Evolutionary conservation across 2,797 vertebrate species (phyloP).

Genomic region (Philypnodon macrostomus): DNA sequence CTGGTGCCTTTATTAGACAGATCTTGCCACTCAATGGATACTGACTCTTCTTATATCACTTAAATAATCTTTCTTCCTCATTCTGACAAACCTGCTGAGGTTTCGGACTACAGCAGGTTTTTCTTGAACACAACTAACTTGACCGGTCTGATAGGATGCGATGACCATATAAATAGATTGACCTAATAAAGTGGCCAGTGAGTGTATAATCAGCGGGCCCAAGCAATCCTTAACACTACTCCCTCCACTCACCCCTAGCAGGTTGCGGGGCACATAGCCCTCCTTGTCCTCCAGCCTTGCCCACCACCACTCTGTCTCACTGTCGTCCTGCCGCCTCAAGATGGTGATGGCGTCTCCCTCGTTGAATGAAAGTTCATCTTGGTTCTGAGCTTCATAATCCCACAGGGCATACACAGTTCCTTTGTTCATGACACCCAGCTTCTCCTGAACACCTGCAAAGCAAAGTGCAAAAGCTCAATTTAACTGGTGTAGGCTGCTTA

Average conservation of each 20-base stretch:
- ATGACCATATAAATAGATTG: too few species aligned
- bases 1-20: too few species aligned
- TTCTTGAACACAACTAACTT: too few species aligned
- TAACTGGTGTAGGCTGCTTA: not conserved
- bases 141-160: too few species aligned
- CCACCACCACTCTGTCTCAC: constrained; percentile 98
- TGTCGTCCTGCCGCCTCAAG: constrained; percentile 88
- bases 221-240: not conserved
- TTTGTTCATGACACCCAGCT: constrained; percentile 97
- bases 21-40: too few species aligned
- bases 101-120: too few species aligned
- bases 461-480: not conserved
- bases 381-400: constrained; percentile 89
- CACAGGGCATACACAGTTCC: constrained; percentile 90
- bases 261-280: constrained; percentile 94
- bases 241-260: constrained; percentile 61
- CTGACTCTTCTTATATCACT: too few species aligned
- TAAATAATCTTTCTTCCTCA: too few species aligned
- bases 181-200: too few species aligned
- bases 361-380: constrained; percentile 88
- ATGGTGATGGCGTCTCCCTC: constrained; percentile 92
- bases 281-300: constrained; percentile 89
- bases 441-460: constrained; percentile 91
- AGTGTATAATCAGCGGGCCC: not conserved
- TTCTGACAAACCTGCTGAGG: too few species aligned